Conservation (phyloP, 1,140 invertebrate species). For the Drosophila sulfurigaster region DNA sequence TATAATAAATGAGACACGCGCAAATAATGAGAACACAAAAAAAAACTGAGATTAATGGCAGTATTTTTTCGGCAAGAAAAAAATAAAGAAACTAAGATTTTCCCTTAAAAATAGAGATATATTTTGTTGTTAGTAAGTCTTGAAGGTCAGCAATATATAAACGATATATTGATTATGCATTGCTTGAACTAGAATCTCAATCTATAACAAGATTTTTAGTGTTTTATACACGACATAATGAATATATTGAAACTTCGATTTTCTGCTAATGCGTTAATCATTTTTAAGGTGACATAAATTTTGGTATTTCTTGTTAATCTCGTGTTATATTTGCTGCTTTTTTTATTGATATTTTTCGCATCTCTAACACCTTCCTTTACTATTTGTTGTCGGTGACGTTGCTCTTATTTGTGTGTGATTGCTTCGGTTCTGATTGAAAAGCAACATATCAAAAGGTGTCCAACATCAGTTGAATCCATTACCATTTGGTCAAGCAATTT, state of each 20-base stretch:
- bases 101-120: too few relatives aligned
- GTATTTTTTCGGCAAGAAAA: background rate
- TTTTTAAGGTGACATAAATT: constrained; percentile 5
- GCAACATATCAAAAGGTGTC: constrained; percentile 3
- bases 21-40: constrained; percentile 11
- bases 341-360: too few relatives aligned
- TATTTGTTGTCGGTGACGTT: too few relatives aligned
- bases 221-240: background rate
- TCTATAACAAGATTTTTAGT: too few relatives aligned
- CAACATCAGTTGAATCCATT: constrained; percentile 21
- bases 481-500: constrained; percentile 22
- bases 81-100: too few relatives aligned
- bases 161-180: too few relatives aligned
- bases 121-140: too few relatives aligned
- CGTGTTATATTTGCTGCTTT: too few relatives aligned
- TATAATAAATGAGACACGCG: constrained; percentile 23
- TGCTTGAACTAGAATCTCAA: too few relatives aligned
- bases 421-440: background rate
- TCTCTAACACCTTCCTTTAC: too few relatives aligned
- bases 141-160: too few relatives aligned
- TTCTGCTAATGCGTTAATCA: background rate
- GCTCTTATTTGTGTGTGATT: too few relatives aligned
- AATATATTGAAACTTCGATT: background rate
- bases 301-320: background rate
- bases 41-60: constrained; percentile 7